Evolutionary conservation across 2,888 invertebrate species (phyloP).

Genomic region (Tetramorium bicarinatum): DNA sequence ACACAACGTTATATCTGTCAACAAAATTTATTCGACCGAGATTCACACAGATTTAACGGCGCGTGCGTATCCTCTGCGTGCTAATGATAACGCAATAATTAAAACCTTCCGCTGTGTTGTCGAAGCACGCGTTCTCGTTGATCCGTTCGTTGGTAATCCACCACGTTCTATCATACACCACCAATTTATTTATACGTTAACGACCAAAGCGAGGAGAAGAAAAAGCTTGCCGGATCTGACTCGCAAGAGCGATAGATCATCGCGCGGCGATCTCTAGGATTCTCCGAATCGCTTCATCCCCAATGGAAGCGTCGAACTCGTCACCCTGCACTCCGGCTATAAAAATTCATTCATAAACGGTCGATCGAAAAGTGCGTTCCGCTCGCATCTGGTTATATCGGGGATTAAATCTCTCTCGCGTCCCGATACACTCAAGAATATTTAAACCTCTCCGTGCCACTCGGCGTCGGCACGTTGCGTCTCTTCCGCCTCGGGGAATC

Average conservation of each 20-base stretch:
- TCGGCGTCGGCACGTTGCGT: not conserved
- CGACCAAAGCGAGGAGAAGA: not conserved
- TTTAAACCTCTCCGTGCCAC: not conserved
- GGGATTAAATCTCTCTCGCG: not conserved
- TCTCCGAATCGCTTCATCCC: not conserved
- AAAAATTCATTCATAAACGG: not conserved
- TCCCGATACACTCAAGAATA: not conserved
- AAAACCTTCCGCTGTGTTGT: not conserved
- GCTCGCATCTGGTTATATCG: not conserved
- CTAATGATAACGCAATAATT: not conserved
- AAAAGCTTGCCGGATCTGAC: not conserved
- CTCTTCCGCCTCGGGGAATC: not conserved
- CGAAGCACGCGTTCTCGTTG: constrained; percentile 3
- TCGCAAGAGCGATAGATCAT: not conserved
- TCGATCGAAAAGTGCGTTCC: not conserved
- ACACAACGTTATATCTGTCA: not conserved
- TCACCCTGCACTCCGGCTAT: not conserved
- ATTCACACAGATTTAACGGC: not conserved
- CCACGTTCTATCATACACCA: not conserved
- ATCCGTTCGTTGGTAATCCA: not conserved
- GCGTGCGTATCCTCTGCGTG: not conserved
- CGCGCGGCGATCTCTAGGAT: not conserved
- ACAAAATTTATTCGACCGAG: not conserved
- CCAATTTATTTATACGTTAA: not conserved
- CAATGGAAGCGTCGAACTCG: constrained; percentile 1